Base-by-base conservation (phyloP, 2,888 invertebrate genomes). In the Pyrocoelia pectoralis region DNA sequence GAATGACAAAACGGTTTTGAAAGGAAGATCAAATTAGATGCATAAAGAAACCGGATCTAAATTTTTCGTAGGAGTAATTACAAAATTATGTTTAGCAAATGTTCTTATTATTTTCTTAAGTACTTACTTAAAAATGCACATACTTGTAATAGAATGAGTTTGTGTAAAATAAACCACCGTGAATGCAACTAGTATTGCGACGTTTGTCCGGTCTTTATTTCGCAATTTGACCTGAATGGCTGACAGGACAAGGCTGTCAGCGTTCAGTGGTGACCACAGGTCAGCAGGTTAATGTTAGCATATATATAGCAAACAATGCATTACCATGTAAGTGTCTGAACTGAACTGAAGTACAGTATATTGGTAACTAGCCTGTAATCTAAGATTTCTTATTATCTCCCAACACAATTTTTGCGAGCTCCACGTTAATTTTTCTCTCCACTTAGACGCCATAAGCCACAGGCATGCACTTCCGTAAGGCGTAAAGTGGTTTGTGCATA, bases 171-270 rank as follows among this genome's bases (percentile, higher is more conserved):
- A 60, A 60, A 60, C 54, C 28, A 40, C 40, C 55, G 46, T 57
- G 57, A 57, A 63, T 63, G 57, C 62, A 54, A 53, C 13, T 43
- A 58, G 46, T 58, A 49, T 63, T 63, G 38, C 57, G 24, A 48
- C 14, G 33, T 49, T 58, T 62, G 65, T 56, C 65, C 59, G 54
- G 67, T 62, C 65, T 61, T 59, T 56, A 52, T 70, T 70, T 67
- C 68, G 68, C 70, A 70, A 70, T 65, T 24, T 56, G 70, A 70
- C 70, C 70, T 69, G 67, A 70, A 70, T 70, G 70, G 65, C 56
- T 68, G 68, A 70, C 70, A 68, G 67, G 60, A 65, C 70, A 70
- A 70, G 70, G 70, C 65, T 63, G 56, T 51, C 63, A 41, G 57
- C 56, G 41, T 58, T 55, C 61, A 55, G 64, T 70, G 57, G 66